Conservation (phyloP, 2,888 invertebrate species). For the Pachymerium ferrugineum region DNA sequence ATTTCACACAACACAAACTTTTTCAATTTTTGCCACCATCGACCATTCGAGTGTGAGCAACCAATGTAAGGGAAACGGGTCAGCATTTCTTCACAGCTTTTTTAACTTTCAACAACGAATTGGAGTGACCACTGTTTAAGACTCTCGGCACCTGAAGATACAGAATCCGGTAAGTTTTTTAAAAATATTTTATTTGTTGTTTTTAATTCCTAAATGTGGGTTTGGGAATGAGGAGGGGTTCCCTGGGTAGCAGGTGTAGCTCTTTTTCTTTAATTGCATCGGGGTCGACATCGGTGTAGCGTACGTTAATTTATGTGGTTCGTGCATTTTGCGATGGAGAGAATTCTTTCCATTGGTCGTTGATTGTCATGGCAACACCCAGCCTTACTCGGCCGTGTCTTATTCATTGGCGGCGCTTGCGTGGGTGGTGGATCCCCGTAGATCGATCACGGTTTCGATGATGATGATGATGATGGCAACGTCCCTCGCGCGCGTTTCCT, state of each 20-base stretch:
- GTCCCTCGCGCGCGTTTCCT: conserved; percentile 28
- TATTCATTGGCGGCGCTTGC: conserved; percentile 23
- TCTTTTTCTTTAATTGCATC: conserved; percentile 26
- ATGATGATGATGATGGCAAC: conserved; percentile 15
- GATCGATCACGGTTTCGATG: conserved; percentile 21
- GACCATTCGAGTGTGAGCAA: conserved; percentile 17
- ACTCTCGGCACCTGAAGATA: conserved; percentile 23
- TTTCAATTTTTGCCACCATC: conserved; percentile 14
- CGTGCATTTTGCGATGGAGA: conserved; percentile 25
- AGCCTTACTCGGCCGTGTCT: conserved; percentile 10
- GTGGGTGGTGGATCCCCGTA: conserved; percentile 24
- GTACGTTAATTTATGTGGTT: conserved; percentile 20
- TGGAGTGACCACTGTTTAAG: too few species aligned
- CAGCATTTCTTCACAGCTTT: not conserved
- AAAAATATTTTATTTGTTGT: not conserved
- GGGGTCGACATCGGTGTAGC: conserved; percentile 9
- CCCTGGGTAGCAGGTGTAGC: conserved; percentile 21
- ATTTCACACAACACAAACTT: conserved; percentile 16
- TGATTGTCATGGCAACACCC: conserved; percentile 30
- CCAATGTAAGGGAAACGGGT: not conserved
- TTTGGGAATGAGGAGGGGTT: conserved; percentile 6
- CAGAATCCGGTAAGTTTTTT: conserved; percentile 7
- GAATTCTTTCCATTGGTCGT: conserved; percentile 29
- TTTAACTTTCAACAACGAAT: not conserved
- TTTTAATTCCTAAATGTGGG: conserved; percentile 17